These are phyloP conservation scores for Charaxes varanes DNA, from an alignment of 1,140 invertebrate species.

Conservation along the genomic window DNA sequence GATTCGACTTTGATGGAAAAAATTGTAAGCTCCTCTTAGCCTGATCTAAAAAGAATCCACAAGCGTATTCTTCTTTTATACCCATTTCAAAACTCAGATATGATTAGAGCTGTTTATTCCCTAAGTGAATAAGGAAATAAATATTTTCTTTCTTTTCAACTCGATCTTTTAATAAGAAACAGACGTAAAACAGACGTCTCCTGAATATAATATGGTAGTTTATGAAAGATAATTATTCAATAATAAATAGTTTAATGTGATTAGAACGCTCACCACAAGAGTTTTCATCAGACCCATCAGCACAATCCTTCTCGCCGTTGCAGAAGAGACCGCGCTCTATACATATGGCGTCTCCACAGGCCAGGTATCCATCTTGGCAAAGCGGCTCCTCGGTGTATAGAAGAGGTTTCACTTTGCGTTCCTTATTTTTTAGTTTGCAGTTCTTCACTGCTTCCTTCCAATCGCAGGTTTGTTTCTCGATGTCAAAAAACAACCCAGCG, in stretches of 20 bases:
- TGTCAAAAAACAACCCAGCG: conserved; percentile 94
- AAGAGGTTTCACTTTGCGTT: conserved; percentile 91
- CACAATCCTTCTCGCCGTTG: conserved; percentile 93
- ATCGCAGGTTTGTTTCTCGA: conserved; percentile 96
- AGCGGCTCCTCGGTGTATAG: conserved; percentile 93
- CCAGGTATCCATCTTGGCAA: conserved; percentile 89
- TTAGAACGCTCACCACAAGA: conserved; percentile 90
- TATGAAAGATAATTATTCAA: no score
- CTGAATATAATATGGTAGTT: no score
- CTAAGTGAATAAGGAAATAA: no score
- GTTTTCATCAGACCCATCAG: conserved; percentile 93
- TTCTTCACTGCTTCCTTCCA: conserved; percentile 96
- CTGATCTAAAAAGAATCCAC: no score
- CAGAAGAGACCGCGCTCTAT: conserved; percentile 94
- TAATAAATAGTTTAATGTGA: background rate
- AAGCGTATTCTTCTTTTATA: no score
- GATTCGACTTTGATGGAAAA: no score
- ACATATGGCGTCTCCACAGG: conserved; percentile 90
- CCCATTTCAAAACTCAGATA: conserved; percentile 1
- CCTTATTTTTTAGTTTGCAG: conserved; percentile 93
- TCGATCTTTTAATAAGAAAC: no score
- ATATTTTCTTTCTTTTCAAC: no score
- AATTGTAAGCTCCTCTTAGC: no score
- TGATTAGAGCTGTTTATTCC: background rate
- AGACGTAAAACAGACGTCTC: no score